Base-by-base conservation (phyloP, 2,888 invertebrate species). In the Mycogona germanica region DNA sequence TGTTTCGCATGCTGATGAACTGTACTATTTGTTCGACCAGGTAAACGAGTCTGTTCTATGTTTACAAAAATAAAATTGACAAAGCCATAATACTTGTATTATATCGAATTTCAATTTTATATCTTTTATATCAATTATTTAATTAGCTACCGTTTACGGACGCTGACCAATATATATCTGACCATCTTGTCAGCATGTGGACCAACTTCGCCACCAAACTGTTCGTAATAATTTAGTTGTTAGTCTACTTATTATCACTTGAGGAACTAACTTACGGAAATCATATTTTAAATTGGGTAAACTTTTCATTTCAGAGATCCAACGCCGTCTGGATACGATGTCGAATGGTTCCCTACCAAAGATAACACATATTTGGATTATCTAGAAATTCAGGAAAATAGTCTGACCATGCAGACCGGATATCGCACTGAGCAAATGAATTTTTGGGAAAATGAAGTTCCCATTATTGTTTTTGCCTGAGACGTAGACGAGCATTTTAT, bases 401-500 rank as follows among this genome's bases (percentile, higher is more conserved):
- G 28, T n/a, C 23, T 50, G 19, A 23, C 23, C 3, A 44, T 51
- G 51, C 17, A 30, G 7, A 26, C 42, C 21, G 25, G 23, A 5
- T 51, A 44, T 30, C 23, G 35, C 5, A 30, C 51, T 17, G 42
- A 42, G 21, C n/a, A 29, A 12, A 51, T 51, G 42, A 23, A 42
- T 44, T 51, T 51, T 44, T 51, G 51, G 51, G 19, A 19, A 28
- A 46, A 46, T 7, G 46, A 26, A 3, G 46, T 46, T 29, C 46
- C 46, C 12, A 30, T 30, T 3, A 46, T 46, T 2, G 46, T 46
- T 46, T 21, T 21, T 2, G 46, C n/a, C n/a, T n/a, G n/a, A n/a
- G n/a, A n/a, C n/a, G n/a, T n/a, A n/a, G n/a, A n/a, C n/a, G n/a
- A n/a, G n/a, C n/a, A n/a, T n/a, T n/a, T n/a, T n/a, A n/a, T n/a